These are phyloP conservation scores for Elephas maximus DNA, from an alignment of 2,113 vertebrate species.

Conservation along the genomic window DNA sequence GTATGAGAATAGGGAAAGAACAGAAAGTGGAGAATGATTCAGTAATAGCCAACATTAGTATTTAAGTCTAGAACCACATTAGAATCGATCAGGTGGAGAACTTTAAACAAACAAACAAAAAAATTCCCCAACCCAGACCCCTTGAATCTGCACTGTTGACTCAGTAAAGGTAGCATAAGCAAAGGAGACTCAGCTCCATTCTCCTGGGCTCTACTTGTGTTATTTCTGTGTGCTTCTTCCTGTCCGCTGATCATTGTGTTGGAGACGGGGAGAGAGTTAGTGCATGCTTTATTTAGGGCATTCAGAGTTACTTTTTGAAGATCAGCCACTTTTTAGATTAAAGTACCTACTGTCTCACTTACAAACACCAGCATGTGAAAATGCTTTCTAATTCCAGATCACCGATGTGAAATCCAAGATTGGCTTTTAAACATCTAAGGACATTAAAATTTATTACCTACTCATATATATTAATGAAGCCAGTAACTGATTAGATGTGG, in stretches of 20 bases:
- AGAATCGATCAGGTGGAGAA: not conserved
- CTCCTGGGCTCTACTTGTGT: not conserved
- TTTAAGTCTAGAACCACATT: not conserved
- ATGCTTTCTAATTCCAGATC: slow-evolving; percentile 4
- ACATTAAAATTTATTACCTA: slow-evolving; percentile 32
- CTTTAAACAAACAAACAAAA: not conserved
- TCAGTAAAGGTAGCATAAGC: not conserved
- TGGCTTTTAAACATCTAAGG: slow-evolving; percentile 1
- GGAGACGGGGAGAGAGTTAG: not conserved
- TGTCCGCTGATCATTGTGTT: not conserved
- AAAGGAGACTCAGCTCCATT: not conserved
- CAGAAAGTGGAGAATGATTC: not conserved
- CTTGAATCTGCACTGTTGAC: not conserved
- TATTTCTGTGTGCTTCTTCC: not conserved
- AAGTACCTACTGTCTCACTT: not conserved
- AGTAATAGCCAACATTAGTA: not conserved
- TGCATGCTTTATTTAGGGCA: not conserved
- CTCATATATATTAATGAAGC: not conserved
- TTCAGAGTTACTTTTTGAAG: not conserved
- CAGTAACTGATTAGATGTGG: not conserved
- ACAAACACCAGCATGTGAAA: not conserved
- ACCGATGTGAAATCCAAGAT: not conserved
- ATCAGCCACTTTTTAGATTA: not conserved
- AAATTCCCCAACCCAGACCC: not conserved
- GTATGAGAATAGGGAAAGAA: not conserved